A percentile compares a stretch with the other conserved stretches of the same genome.
Evolutionary conservation across 2,888 invertebrate genomes (phyloP).

Genomic region (Pseudoips prasinana): DNA sequence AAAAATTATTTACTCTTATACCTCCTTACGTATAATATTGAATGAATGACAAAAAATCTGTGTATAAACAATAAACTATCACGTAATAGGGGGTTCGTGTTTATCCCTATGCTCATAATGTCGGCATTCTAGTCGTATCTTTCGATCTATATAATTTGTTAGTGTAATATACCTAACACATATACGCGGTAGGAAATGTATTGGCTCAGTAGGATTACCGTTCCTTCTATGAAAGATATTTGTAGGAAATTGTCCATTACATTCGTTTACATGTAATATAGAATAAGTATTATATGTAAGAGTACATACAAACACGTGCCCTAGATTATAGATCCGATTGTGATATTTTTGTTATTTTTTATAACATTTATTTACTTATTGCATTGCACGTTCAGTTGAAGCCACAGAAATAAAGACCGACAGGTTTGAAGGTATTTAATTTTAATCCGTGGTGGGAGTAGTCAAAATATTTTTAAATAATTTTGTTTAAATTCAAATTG

Average conservation of each 20-base stretch:
- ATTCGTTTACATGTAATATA: conserved; percentile 42
- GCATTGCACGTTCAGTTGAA: conserved; percentile 5
- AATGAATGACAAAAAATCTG: too few species aligned
- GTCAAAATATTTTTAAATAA: conserved; percentile 8
- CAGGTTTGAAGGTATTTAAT: not conserved
- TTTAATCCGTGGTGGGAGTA: conserved; percentile 7
- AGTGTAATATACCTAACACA: conserved; percentile 26
- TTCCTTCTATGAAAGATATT: conserved; percentile 43
- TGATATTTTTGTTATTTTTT: conserved; percentile 57
- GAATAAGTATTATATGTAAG: conserved; percentile 38
- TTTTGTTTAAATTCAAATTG: too few species aligned
- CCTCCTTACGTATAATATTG: too few species aligned
- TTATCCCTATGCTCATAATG: conserved; percentile 30
- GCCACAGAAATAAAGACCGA: conserved; percentile 2
- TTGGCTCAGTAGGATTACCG: conserved; percentile 58
- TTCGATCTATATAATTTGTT: conserved; percentile 34
- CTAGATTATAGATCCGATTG: conserved; percentile 60
- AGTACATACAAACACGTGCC: conserved; percentile 47
- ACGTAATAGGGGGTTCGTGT: conserved; percentile 18
- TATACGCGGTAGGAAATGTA: conserved; percentile 37
- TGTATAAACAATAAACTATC: conserved; percentile 7
- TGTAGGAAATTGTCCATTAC: conserved; percentile 44
- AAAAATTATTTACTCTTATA: too few species aligned
- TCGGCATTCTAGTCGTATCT: conserved; percentile 61
- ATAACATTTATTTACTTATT: conserved; percentile 10